Evolutionary conservation across 2,113 vertebrate species (phyloP), one percentile per base, ranked within the genome.

Genomic region (Oxygymnocypris stewartii): DNA sequence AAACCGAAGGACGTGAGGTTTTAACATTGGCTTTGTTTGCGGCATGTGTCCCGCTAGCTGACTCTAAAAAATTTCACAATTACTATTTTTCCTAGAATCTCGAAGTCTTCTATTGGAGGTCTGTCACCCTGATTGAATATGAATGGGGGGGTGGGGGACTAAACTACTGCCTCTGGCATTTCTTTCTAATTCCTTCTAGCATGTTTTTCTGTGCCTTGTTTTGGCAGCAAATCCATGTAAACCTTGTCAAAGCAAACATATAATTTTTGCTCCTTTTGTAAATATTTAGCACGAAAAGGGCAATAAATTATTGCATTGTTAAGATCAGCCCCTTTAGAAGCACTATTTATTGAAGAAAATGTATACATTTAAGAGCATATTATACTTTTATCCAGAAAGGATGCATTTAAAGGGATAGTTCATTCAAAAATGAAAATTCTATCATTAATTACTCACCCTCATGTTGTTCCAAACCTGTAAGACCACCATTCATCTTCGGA

Each of bases 1-100:
- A 37, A 51, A 51, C 4, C 11, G 6, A 51, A 82, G 25, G 6
- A 82, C 44, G 81, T 82, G 80, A 82, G 80, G 13, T 82, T 49
- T 69, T 82, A 49, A 2, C 63, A 37, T 18, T 4, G 6, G 11
- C 42, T 37, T 82, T 82, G 61, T 82, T 82, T 82, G 35, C 18
- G 0, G 4, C 5, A 4, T 47, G 13, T 13, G 25, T 23, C 49
- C 44, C 5, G 42, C 8, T 35, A 82, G 61, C n/a, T 8, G 14
- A 49, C 14, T 82, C 14, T 31, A 82, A 82, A 69, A 69, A 31
- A 4, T 28, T 40, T 65, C n/a, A 31, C n/a, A 67, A 23, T 5
- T 7, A 18, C 23, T 69, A 5, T 69, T 67, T 67, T 65, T 28
- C 11, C 23, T n/a, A 12, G 8, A 40, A n/a, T 61, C 6, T 61